Conservation (phyloP, 1,140 invertebrate genomes). For the Melanaphis sacchari region DNA sequence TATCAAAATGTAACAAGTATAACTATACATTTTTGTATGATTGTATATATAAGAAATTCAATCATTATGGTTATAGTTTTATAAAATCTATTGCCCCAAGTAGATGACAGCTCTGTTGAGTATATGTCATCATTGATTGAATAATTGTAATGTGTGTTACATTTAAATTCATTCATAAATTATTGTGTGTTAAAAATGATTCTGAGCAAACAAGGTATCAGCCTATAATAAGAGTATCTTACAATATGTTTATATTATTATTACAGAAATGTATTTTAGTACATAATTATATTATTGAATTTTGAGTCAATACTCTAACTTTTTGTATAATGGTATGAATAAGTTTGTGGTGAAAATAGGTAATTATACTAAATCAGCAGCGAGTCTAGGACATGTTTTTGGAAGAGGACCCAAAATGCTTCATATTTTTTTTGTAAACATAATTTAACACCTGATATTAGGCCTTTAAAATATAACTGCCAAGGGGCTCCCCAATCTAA, state of each 20-base stretch:
- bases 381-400: no score
- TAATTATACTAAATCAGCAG: no score
- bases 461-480: no score
- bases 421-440: no score
- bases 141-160: neutral
- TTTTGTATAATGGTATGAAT: no score
- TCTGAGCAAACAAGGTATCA: neutral
- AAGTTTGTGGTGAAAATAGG: no score
- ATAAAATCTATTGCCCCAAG: neutral
- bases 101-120: neutral
- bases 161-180: neutral
- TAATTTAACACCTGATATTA: no score
- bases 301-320: no score
- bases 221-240: neutral
- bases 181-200: neutral
- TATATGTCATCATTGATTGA: neutral
- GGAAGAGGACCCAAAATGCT: no score
- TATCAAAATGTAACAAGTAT: neutral
- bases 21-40: neutral
- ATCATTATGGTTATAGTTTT: neutral
- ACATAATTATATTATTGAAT: no score
- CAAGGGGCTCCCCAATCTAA: no score
- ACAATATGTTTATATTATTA: neutral
- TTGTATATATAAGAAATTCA: neutral
- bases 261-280: no score